phyloP scores from a whole-genome alignment of 2,888 invertebrate species.

The Orthonevra nobilis region DNA sequence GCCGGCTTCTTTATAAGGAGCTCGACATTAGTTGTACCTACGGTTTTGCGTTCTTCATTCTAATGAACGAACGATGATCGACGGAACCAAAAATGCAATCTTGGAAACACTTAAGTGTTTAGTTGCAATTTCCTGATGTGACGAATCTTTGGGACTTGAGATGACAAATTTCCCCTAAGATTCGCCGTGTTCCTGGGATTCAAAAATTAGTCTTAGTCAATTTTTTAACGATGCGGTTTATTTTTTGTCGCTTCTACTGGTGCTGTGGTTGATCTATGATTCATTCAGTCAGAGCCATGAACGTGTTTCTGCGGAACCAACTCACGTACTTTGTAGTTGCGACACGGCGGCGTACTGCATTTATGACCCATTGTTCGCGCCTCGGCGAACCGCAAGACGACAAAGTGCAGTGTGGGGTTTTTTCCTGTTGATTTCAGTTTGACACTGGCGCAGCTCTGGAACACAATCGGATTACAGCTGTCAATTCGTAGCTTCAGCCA shows the following conservation, averaged over 20 bases:
- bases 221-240: too few relatives aligned
- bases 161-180: too few relatives aligned
- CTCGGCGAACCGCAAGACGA: background rate
- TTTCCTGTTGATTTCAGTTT: conserved; percentile 35
- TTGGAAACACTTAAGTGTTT: conserved; percentile 18
- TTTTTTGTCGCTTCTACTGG: too few relatives aligned
- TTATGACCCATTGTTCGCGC: conserved; percentile 43
- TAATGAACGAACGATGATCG: conserved; percentile 29
- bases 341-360: too few relatives aligned
- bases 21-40: conserved; percentile 18
- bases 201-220: too few relatives aligned
- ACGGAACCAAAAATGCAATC: conserved; percentile 18
- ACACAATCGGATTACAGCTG: conserved; percentile 51
- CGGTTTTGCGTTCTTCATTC: background rate
- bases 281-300: conserved; percentile 38
- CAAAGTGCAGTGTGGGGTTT: conserved; percentile 26
- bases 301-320: too few relatives aligned
- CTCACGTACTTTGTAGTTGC: conserved; percentile 37
- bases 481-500: conserved; percentile 29
- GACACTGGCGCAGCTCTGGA: conserved; percentile 49
- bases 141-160: too few relatives aligned
- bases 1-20: conserved; percentile 18
- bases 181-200: too few relatives aligned
- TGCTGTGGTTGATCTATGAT: too few relatives aligned
- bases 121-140: too few relatives aligned